These are phyloP conservation scores for Conus ventricosus DNA, from an alignment of 1,140 invertebrate species.

Conservation along the genomic window DNA sequence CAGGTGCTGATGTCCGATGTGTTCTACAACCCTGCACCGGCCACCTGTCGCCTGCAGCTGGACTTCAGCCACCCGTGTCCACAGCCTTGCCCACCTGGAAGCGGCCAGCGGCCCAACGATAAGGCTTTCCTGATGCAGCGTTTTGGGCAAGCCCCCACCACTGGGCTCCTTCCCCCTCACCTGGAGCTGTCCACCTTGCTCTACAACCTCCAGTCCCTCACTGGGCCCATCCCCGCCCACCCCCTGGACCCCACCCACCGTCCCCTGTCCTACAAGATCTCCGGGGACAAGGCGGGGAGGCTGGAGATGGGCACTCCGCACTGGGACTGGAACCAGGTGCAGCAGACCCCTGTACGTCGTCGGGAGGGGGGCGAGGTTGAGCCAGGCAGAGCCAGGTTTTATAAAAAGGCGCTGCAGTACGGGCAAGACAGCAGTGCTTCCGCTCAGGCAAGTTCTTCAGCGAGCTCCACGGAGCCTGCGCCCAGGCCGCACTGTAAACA, in stretches of 20 bases:
- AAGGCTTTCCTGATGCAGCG: background rate
- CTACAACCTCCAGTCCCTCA: constrained; percentile 52
- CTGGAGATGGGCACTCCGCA: no score
- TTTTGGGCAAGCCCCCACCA: no score
- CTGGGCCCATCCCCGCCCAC: background rate
- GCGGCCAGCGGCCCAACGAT: constrained; percentile 1
- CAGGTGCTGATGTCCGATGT: constrained; percentile 22
- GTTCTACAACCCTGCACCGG: background rate
- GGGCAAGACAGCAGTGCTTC: background rate
- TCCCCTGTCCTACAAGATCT: background rate
- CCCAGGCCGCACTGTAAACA: background rate
- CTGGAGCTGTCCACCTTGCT: constrained; percentile 64
- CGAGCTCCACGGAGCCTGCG: background rate
- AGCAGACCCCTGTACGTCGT: background rate
- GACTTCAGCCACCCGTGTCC: constrained; percentile 4
- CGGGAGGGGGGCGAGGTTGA: background rate
- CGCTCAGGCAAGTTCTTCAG: background rate
- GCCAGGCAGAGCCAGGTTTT: background rate
- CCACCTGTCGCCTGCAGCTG: background rate
- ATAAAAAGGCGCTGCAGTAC: background rate
- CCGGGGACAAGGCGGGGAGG: background rate
- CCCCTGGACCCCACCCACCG: background rate
- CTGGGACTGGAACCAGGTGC: background rate
- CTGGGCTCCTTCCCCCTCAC: constrained; percentile 27
- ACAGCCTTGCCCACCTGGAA: background rate